These are phyloP conservation scores for Rhizomys pruinosus DNA, from an alignment of 2,113 vertebrate genomes.

Conservation along the genomic window DNA sequence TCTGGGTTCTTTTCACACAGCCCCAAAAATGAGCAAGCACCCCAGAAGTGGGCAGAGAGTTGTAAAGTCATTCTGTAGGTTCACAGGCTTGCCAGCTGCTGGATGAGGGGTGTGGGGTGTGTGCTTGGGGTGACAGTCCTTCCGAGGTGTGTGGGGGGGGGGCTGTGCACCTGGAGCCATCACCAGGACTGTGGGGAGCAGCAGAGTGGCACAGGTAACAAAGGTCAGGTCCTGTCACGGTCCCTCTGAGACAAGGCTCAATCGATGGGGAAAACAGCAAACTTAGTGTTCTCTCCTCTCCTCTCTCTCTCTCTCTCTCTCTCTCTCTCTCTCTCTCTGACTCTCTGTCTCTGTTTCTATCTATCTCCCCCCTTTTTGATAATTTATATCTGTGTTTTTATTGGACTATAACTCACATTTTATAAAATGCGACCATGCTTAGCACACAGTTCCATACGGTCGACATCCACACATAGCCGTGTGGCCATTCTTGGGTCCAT, in stretches of 20 bases:
- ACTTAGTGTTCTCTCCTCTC: neutral
- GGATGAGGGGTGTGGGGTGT: fast-evolving
- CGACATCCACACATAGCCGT: neutral
- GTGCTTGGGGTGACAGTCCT: neutral
- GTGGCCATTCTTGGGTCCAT: neutral
- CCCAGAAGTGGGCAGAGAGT: neutral
- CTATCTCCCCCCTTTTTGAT: neutral
- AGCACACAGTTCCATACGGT: fast-evolving
- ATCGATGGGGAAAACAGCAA: neutral
- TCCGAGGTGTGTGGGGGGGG: fast-evolving
- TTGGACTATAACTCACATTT: neutral
- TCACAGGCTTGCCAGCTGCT: neutral
- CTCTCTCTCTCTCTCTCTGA: neutral
- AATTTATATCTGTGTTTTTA: neutral
- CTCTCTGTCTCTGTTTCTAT: no score
- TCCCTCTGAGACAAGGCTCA: neutral
- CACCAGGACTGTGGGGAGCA: fast-evolving
- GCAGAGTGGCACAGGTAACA: neutral
- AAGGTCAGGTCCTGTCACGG: neutral
- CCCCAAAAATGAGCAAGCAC: neutral
- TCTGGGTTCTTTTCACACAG: neutral
- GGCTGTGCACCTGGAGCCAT: fast-evolving
- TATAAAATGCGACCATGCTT: neutral
- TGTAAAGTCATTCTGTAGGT: fast-evolving
- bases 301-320: neutral